A percentile compares a stretch with the other conserved stretches of the same genome.
Conservation (phyloP, 64 coral and sea anemone species). For the Montipora capricornis region DNA sequence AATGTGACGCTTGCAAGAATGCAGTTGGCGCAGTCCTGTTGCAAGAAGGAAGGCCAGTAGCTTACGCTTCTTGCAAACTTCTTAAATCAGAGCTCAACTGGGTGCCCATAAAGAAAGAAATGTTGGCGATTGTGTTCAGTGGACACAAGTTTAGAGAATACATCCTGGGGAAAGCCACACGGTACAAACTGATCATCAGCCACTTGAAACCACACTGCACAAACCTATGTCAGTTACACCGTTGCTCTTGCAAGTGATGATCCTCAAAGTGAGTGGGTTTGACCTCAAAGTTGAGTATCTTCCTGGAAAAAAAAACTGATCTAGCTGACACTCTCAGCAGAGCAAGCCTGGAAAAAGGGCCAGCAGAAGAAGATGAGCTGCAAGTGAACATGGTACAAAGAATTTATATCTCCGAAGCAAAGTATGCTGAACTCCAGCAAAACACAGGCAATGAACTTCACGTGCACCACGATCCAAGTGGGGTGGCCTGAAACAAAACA, state of each 20-base stretch:
- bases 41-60: slow-evolving; percentile 58
- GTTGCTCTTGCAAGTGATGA: slow-evolving; percentile 54
- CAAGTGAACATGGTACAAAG: slow-evolving; percentile 61
- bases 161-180: slow-evolving; percentile 24
- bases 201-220: slow-evolving; percentile 50
- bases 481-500: slow-evolving; percentile 50
- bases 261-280: slow-evolving; percentile 57
- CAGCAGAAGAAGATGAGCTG: slow-evolving; percentile 37
- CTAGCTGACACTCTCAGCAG: slow-evolving; percentile 58
- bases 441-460: slow-evolving; percentile 62
- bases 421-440: slow-evolving; percentile 65
- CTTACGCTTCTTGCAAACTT: slow-evolving; percentile 60
- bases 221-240: slow-evolving; percentile 58
- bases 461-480: not conserved
- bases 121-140: slow-evolving; percentile 69
- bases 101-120: slow-evolving; percentile 65
- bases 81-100: slow-evolving; percentile 48
- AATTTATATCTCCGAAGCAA: slow-evolving; percentile 42
- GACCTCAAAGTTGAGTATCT: slow-evolving; percentile 75
- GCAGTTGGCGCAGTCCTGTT: slow-evolving; percentile 54
- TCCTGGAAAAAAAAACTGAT: slow-evolving; percentile 61
- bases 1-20: slow-evolving; percentile 71
- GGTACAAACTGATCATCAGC: slow-evolving; percentile 55
- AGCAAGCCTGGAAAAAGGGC: slow-evolving; percentile 52
- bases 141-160: slow-evolving; percentile 74